Conservation (phyloP, 1,140 invertebrate species). For the Drosophila santomea region DNA sequence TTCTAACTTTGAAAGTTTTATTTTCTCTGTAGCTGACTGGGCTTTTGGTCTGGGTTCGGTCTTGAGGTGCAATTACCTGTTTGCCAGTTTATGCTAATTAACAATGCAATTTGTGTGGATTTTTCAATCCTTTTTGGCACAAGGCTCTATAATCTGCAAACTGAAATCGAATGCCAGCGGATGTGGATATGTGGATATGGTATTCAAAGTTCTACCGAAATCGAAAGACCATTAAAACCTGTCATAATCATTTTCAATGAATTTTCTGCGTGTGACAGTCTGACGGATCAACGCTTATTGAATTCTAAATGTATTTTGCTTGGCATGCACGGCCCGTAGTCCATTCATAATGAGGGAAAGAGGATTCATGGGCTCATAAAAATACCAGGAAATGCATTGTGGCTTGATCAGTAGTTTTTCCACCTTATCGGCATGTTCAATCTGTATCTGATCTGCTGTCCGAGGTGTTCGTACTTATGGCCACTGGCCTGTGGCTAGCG, state of each 20-base stretch:
- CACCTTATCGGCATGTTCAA: slow-evolving; percentile 60
- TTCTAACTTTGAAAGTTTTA: background rate
- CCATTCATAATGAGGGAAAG: slow-evolving; percentile 18
- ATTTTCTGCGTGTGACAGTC: slow-evolving; percentile 35
- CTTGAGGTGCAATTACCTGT: slow-evolving; percentile 57
- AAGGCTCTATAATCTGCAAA: slow-evolving; percentile 28
- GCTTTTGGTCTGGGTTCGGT: slow-evolving; percentile 5
- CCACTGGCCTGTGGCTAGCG: slow-evolving; percentile 4
- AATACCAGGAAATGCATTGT: slow-evolving; percentile 70
- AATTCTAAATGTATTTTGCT: slow-evolving; percentile 51
- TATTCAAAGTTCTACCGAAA: slow-evolving; percentile 39
- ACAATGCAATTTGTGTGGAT: slow-evolving; percentile 59
- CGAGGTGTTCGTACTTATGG: slow-evolving; percentile 20
- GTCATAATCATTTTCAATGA: slow-evolving; percentile 38
- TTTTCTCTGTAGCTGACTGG: slow-evolving; percentile 8
- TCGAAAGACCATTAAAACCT: slow-evolving; percentile 25
- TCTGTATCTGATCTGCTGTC: slow-evolving; percentile 47
- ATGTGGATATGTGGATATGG: slow-evolving; percentile 36
- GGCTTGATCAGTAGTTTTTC: slow-evolving; percentile 47
- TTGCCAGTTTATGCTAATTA: slow-evolving; percentile 72
- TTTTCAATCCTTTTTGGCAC: slow-evolving; percentile 48
- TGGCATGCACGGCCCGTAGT: slow-evolving; percentile 52
- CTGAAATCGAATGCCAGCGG: slow-evolving; percentile 17
- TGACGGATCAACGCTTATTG: slow-evolving; percentile 43
- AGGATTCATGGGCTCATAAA: slow-evolving; percentile 20